Percentiles rank a stretch among this genome's conserved stretches.
phyloP scores from a whole-genome alignment of 1,140 invertebrate species.

The Thaumetopoea pityocampa region DNA sequence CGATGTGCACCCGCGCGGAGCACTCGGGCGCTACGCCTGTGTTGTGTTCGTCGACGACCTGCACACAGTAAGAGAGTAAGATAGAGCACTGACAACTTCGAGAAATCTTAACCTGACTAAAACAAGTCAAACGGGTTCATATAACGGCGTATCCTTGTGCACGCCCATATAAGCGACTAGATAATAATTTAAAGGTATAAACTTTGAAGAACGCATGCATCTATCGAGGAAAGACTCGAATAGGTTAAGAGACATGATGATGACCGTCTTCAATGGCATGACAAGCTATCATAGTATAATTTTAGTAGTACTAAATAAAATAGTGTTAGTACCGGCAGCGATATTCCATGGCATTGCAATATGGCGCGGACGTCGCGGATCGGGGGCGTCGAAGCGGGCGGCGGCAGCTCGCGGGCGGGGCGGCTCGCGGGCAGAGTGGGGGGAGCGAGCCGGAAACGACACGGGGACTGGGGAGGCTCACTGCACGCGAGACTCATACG shows the following conservation, averaged over 20 bases:
- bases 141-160: no score
- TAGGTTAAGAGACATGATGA: constrained; percentile 14
- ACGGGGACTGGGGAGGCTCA: constrained; percentile 15
- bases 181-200: no score
- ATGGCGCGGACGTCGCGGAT: constrained; percentile 62
- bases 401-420: constrained; percentile 39
- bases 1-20: constrained; percentile 80
- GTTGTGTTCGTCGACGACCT: constrained; percentile 89
- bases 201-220: no score
- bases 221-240: constrained; percentile 19
- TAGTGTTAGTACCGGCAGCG: constrained; percentile 76
- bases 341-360: constrained; percentile 72
- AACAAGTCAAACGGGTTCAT: constrained; percentile 2
- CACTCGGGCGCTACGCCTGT: constrained; percentile 81
- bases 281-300: constrained; percentile 52
- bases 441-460: constrained; percentile 17
- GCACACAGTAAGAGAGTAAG: constrained; percentile 9
- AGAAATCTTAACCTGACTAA: constrained; percentile 2
- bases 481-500: constrained; percentile 15
- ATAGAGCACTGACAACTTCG: background rate
- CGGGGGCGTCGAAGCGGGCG: constrained; percentile 50
- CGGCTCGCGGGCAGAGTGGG: constrained; percentile 25
- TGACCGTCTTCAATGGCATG: constrained; percentile 32
- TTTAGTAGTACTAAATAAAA: constrained; percentile 71
- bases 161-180: no score